Conservation (phyloP, 2,888 invertebrate genomes). For the Drosophila vallismaia region DNA sequence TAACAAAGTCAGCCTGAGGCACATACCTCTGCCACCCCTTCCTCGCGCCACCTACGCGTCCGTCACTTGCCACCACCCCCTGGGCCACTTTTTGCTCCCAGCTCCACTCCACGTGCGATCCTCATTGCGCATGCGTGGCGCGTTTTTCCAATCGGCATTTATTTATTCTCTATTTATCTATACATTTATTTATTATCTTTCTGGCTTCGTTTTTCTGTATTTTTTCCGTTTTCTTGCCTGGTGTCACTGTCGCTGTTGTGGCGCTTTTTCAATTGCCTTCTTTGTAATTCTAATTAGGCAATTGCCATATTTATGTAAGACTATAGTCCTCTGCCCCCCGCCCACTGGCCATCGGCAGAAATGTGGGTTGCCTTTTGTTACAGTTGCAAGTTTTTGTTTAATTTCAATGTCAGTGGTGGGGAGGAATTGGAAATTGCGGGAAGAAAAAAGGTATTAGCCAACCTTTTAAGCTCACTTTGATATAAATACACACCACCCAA, state of each 20-base stretch:
- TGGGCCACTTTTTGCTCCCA: background rate
- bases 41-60: background rate
- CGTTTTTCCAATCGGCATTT: conserved; percentile 73
- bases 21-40: background rate
- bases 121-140: conserved; percentile 67
- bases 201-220: conserved; percentile 35
- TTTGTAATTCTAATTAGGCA: conserved; percentile 76
- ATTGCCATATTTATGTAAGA: conserved; percentile 67
- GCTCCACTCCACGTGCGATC: conserved; percentile 43
- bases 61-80: background rate
- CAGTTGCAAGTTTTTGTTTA: conserved; percentile 43
- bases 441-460: conserved; percentile 6
- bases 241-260: conserved; percentile 66
- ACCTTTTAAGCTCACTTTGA: too few species aligned
- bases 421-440: too few species aligned
- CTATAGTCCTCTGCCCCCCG: conserved; percentile 6
- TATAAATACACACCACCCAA: too few species aligned
- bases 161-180: conserved; percentile 78
- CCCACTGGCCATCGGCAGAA: background rate
- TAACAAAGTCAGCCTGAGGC: conserved; percentile 43
- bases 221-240: conserved; percentile 41
- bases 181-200: conserved; percentile 75
- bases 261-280: conserved; percentile 60
- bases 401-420: conserved; percentile 58
- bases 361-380: conserved; percentile 25